Percentiles rank a stretch among this genome's conserved stretches.
Evolutionary conservation across 2,888 invertebrate genomes (phyloP).

Genomic region (Leucozona laternaria): DNA sequence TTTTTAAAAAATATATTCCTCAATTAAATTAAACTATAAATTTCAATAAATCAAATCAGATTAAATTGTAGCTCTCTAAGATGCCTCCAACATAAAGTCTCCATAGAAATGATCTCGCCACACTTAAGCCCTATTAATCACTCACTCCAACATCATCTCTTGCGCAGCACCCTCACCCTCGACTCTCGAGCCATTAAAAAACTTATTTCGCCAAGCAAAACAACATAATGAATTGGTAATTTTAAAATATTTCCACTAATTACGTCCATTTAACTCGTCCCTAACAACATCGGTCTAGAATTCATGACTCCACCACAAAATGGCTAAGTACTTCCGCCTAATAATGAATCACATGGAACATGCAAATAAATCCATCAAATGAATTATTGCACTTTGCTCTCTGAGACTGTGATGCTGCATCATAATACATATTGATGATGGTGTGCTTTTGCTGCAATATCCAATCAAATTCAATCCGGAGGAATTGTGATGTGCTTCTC

Average conservation of each 20-base stretch:
- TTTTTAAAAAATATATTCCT: not conserved
- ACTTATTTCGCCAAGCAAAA: constrained; percentile 44
- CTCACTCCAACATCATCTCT: constrained; percentile 5
- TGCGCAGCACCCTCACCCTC: constrained; percentile 2
- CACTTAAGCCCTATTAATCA: constrained; percentile 27
- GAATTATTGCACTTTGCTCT: constrained; percentile 58
- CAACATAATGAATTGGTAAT: constrained; percentile 46
- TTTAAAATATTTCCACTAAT: constrained; percentile 48
- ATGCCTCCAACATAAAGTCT: not conserved
- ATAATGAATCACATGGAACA: constrained; percentile 69
- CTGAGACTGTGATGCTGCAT: constrained; percentile 28
- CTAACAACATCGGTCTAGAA: constrained; percentile 57
- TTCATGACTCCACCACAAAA: constrained; percentile 45
- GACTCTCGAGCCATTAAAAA: constrained; percentile 26
- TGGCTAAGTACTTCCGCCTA: constrained; percentile 70
- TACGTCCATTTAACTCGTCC: constrained; percentile 50
- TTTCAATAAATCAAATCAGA: constrained; percentile 20
- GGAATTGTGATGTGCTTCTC: constrained; percentile 37
- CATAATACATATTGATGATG: not conserved
- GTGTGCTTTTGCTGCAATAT: not conserved
- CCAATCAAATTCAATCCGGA: constrained; percentile 54
- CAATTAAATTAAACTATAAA: not conserved
- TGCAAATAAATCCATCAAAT: constrained; percentile 74
- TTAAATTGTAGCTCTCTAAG: not conserved
- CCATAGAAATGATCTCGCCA: constrained; percentile 16